Evolutionary conservation across 2,888 invertebrate species (phyloP).

Genomic region (Drosophila prostipennis): DNA sequence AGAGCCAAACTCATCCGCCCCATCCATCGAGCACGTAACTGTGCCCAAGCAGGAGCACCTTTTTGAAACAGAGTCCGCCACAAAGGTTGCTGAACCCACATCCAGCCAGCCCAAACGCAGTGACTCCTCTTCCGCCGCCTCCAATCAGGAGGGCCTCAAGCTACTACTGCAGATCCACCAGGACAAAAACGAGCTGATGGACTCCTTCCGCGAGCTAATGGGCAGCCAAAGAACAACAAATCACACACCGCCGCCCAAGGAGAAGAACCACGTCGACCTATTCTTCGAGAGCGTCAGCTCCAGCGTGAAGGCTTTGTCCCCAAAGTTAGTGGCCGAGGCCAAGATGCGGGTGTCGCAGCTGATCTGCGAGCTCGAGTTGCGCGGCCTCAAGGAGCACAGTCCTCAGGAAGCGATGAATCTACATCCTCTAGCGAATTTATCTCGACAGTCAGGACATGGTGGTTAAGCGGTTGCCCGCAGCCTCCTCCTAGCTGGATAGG

Average conservation of each 20-base stretch:
- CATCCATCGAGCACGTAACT: neutral
- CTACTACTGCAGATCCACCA: slow-evolving; percentile 78
- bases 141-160: slow-evolving; percentile 70
- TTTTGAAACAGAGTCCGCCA: neutral
- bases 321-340: slow-evolving; percentile 69
- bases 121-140: neutral
- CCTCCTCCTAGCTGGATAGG: slow-evolving; percentile 10
- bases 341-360: slow-evolving; percentile 75
- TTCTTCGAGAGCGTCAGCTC: slow-evolving; percentile 76
- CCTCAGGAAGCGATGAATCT: slow-evolving; percentile 22
- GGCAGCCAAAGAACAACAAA: slow-evolving; percentile 52
- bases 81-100: neutral
- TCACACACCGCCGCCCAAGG: slow-evolving; percentile 56
- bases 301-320: slow-evolving; percentile 71
- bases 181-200: slow-evolving; percentile 81
- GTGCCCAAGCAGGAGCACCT: slow-evolving; percentile 20
- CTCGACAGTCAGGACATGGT: slow-evolving; percentile 1
- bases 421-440: slow-evolving; percentile 2
- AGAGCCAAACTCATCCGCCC: neutral
- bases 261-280: slow-evolving; percentile 77
- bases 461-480: neutral
- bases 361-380: slow-evolving; percentile 68
- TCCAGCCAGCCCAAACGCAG: neutral
- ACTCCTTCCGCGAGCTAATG: slow-evolving; percentile 82
- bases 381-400: slow-evolving; percentile 53